Percentiles rank a stretch among this genome's conserved stretches.
phyloP scores from a whole-genome alignment of 2,113 vertebrate species.

The Regulus satrapa region DNA sequence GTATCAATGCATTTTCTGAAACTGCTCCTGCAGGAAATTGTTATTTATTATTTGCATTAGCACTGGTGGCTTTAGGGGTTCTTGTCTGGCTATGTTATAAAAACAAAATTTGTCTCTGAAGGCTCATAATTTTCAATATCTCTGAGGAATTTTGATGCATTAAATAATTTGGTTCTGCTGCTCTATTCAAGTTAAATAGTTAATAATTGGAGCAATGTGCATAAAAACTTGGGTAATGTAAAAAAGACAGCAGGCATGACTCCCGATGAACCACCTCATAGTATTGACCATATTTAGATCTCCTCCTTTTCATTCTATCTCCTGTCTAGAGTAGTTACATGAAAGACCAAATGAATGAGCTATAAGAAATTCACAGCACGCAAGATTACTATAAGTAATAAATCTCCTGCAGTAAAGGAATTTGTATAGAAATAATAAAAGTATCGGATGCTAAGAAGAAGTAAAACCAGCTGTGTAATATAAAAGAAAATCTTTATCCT shows the following conservation, averaged over 20 bases:
- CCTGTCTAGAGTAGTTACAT: not conserved
- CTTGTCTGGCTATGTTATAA: not conserved
- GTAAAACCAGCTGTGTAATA: conserved; percentile 63
- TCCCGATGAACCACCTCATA: not conserved
- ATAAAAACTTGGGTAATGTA: not conserved
- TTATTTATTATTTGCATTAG: conserved; percentile 3
- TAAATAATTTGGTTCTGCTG: not conserved
- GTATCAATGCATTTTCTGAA: not conserved
- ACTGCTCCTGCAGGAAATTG: not conserved
- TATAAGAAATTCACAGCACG: conserved; percentile 39
- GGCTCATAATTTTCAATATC: not conserved
- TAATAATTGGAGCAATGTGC: not conserved
- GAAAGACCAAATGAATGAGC: conserved; percentile 44
- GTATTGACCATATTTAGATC: not conserved
- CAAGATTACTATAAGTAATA: conserved; percentile 48
- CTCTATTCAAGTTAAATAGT: not conserved
- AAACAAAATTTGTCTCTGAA: not conserved
- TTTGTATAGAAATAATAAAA: conserved; percentile 52
- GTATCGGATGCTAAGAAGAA: conserved; percentile 53
- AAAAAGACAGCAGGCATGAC: not conserved
- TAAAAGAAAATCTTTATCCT: conserved; percentile 46
- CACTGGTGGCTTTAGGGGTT: not conserved
- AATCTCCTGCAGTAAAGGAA: conserved; percentile 54
- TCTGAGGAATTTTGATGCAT: not conserved
- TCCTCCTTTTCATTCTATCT: conserved; percentile 3